Evolutionary conservation across 2,888 invertebrate species (phyloP), one percentile per base, ranked within the genome.

Genomic region (Neelides folsomi): DNA sequence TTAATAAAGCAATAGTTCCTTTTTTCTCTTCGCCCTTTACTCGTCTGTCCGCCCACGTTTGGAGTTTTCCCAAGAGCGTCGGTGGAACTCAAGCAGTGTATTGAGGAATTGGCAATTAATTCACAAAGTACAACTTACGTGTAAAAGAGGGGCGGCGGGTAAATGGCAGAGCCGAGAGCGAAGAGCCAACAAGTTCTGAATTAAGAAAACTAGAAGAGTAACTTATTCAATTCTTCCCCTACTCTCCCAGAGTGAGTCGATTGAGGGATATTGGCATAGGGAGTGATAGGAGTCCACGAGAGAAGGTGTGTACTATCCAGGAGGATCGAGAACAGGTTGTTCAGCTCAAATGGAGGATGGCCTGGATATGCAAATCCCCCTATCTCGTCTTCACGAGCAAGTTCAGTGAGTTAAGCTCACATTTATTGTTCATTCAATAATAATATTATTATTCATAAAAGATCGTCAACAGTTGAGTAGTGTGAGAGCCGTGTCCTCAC

Each of bases 281-380:
- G 13, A 41, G 41, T 18, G 41, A 41, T 8, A 18, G 41, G 19
- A 19, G 38, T 37, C 47, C 47, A 47, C 27, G 20, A 13, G 38
- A 13, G 39, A 9, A 19, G 19, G 19, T 18, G 42, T 42, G 42
- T 18, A 40, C 40, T 40, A 18, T 18, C 19, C 42, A 15, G n/a
- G 39, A 39, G 15, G n/a, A 15, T 39, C 15, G 48, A 55, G 55
- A 58, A 55, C 55, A 58, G 53, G 53, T 53, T 54, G 42, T 15
- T 12, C 42, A 18, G 12, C 15, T 51, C 52, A 49, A 51, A 52
- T 52, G 56, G 58, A 44, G 60, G 60, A 58, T 60, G 60, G 60
- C 60, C 60, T 58, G 58, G 60, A 58, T 60, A 60, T 60, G 60
- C 57, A 58, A 60, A 60, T 60, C 47, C 47, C 42, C 47, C 52